Percentiles rank a stretch among this genome's conserved stretches.
Conservation (phyloP, 2,888 invertebrate genomes). For the Oscheius sp. region DNA sequence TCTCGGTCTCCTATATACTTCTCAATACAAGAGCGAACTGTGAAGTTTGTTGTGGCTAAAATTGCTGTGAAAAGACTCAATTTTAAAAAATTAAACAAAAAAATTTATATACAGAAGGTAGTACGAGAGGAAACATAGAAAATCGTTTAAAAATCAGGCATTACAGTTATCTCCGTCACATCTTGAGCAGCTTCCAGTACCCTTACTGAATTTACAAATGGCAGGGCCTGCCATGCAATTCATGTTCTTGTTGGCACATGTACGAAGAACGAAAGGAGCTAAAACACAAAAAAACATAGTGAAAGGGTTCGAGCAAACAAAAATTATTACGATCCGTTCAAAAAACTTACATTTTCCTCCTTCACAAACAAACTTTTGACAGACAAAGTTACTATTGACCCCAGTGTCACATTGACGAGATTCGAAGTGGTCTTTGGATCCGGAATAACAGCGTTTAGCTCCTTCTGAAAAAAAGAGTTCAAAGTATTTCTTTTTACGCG, state of each 20-base stretch:
- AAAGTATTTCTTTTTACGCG: no score
- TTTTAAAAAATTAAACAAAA: background rate
- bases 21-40: conserved; percentile 16
- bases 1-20: no score
- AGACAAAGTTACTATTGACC: conserved; percentile 56
- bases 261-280: conserved; percentile 63
- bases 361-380: conserved; percentile 65
- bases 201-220: conserved; percentile 63
- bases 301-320: background rate
- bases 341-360: conserved; percentile 62
- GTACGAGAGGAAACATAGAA: background rate
- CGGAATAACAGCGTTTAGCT: conserved; percentile 61
- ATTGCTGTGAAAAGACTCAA: background rate
- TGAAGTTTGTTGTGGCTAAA: background rate
- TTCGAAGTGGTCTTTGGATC: conserved; percentile 58
- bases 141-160: conserved; percentile 23
- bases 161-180: conserved; percentile 64
- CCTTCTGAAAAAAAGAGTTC: conserved; percentile 57
- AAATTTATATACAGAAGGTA: background rate
- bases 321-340: background rate
- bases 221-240: conserved; percentile 62
- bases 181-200: conserved; percentile 58
- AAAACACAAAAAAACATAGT: conserved; percentile 30
- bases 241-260: conserved; percentile 60
- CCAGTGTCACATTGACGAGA: conserved; percentile 61